Conservation (phyloP, 2,888 invertebrate genomes). For the Actias luna region DNA sequence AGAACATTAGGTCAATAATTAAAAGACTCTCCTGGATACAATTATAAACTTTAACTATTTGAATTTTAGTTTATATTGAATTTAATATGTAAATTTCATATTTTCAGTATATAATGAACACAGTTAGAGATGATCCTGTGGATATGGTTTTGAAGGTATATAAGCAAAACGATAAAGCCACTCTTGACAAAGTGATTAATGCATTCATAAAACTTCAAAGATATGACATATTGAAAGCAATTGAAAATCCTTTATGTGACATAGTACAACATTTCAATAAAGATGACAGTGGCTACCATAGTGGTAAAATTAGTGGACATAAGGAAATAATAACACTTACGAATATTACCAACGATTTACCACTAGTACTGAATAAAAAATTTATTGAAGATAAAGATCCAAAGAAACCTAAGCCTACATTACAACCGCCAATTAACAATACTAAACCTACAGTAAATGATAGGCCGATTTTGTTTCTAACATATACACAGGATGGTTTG, state of each 20-base stretch:
- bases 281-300: constrained; percentile 73
- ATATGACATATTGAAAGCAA: constrained; percentile 75
- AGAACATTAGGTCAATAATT: too few relatives aligned
- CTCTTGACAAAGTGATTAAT: constrained; percentile 76
- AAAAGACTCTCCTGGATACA: too few relatives aligned
- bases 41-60: too few relatives aligned
- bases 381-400: constrained; percentile 48
- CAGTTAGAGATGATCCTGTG: constrained; percentile 77
- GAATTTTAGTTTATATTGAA: not conserved
- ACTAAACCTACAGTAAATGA: constrained; percentile 48
- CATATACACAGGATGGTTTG: constrained; percentile 78
- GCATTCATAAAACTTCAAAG: constrained; percentile 74
- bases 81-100: constrained; percentile 23
- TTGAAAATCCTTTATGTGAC: constrained; percentile 64
- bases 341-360: constrained; percentile 61
- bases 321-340: constrained; percentile 65
- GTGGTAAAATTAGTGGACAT: constrained; percentile 54
- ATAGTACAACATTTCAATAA: constrained; percentile 63
- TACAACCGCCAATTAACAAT: constrained; percentile 37
- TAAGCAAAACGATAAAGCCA: constrained; percentile 75
- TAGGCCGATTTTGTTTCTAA: constrained; percentile 70
- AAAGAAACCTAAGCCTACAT: constrained; percentile 47
- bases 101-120: constrained; percentile 78
- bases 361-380: constrained; percentile 65
- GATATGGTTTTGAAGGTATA: constrained; percentile 79